Conservation (phyloP, 2,113 vertebrate species). For the Elanus axillaris region DNA sequence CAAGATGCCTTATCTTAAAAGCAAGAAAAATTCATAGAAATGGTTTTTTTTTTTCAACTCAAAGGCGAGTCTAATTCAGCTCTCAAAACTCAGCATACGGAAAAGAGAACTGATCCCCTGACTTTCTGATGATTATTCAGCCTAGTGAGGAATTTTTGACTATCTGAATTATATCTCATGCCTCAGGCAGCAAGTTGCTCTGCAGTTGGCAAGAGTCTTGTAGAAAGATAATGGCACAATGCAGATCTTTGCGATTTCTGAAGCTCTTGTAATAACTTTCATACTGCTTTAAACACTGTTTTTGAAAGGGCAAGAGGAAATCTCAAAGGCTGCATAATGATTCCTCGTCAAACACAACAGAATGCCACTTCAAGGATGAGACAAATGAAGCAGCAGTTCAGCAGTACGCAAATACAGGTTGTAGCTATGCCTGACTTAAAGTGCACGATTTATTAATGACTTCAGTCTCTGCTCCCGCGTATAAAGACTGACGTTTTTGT, state of each 20-base stretch:
- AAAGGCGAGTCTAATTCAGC: background rate
- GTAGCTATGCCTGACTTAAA: background rate
- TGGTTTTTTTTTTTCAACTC: background rate
- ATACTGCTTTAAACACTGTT: background rate
- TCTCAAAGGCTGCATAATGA: background rate
- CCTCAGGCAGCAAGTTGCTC: slow-evolving; percentile 16
- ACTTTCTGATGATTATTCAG: background rate
- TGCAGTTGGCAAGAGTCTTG: background rate
- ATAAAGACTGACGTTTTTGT: background rate
- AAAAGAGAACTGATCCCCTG: background rate
- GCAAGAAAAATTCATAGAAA: background rate
- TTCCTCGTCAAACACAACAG: background rate
- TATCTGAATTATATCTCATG: background rate
- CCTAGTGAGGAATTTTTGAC: background rate
- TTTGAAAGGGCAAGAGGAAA: background rate
- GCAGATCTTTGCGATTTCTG: background rate
- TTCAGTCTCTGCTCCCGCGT: background rate
- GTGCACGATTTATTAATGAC: background rate
- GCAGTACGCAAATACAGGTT: background rate
- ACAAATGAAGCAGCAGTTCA: background rate
- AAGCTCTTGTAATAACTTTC: background rate
- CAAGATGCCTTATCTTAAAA: background rate
- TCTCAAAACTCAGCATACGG: background rate
- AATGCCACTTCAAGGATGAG: background rate
- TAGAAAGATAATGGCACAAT: background rate